Percentiles rank a stretch among this genome's conserved stretches.
Conservation (phyloP, 2,888 invertebrate species). For the Leucophora obtusa region DNA sequence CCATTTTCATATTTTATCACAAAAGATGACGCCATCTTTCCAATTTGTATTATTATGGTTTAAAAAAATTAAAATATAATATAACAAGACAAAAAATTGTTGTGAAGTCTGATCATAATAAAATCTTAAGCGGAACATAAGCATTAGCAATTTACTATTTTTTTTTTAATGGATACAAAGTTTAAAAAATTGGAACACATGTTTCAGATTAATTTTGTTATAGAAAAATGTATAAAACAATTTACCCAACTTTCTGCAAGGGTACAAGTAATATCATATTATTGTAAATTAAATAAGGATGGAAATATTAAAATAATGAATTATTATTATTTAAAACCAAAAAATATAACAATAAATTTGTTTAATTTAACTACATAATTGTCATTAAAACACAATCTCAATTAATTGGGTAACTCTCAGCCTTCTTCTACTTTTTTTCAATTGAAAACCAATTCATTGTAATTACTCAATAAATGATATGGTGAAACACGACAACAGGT, state of each 20-base stretch:
- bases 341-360: conserved; percentile 61
- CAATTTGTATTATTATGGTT: background rate
- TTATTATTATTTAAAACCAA: conserved; percentile 52
- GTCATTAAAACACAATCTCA: background rate
- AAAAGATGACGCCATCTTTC: background rate
- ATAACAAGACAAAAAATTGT: conserved; percentile 59
- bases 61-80: conserved; percentile 34
- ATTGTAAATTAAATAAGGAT: conserved; percentile 59
- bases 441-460: conserved; percentile 97
- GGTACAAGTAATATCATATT: conserved; percentile 54
- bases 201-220: conserved; percentile 64
- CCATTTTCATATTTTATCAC: background rate
- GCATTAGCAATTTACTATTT: conserved; percentile 60
- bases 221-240: conserved; percentile 54
- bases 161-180: conserved; percentile 37
- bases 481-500: conserved; percentile 97
- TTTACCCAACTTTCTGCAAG: conserved; percentile 66
- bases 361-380: conserved; percentile 65
- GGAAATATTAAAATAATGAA: conserved; percentile 49
- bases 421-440: conserved; percentile 78
- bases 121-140: conserved; percentile 71
- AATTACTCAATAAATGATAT: conserved; percentile 94
- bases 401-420: background rate
- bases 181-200: conserved; percentile 25
- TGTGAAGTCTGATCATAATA: conserved; percentile 77